phyloP scores from a whole-genome alignment of 1,140 invertebrate species.

The Himalopsyche phryganea region DNA sequence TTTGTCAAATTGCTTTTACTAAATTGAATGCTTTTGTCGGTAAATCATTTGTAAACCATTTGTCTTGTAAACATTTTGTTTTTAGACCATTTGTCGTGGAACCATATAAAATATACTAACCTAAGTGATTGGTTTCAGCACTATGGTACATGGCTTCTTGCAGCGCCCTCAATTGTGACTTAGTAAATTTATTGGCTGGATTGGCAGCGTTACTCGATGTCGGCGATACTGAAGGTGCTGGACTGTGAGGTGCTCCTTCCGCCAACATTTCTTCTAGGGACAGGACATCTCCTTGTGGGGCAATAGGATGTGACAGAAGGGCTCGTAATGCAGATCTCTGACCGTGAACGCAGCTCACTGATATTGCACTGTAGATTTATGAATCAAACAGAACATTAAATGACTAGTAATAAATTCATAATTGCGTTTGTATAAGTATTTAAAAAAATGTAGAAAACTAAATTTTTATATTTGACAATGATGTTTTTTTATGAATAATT shows the following conservation, averaged over 20 bases:
- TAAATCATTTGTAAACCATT: no score
- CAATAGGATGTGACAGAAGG: conserved; percentile 71
- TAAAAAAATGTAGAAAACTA: no score
- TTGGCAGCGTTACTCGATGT: conserved; percentile 38
- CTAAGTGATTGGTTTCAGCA: conserved; percentile 83
- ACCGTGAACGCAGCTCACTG: conserved; percentile 82
- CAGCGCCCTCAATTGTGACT: conserved; percentile 76
- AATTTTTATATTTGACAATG: no score
- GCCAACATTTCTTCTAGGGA: conserved; percentile 88
- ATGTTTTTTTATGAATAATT: no score
- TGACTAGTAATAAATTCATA: no score
- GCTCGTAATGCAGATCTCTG: conserved; percentile 74
- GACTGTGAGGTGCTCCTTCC: conserved; percentile 61
- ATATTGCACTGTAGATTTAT: conserved; percentile 65
- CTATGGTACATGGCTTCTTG: conserved; percentile 93
- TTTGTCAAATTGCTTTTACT: no score
- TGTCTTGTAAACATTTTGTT: no score
- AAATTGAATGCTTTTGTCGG: no score
- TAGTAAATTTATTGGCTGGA: conserved; percentile 61
- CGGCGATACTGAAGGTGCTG: conserved; percentile 45
- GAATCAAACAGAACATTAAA: no score
- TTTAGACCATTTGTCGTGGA: no score
- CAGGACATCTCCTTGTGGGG: conserved; percentile 71
- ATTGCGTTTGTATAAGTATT: no score
- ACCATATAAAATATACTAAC: conserved; percentile 47